Base-by-base conservation (phyloP, 2,888 invertebrate genomes). In the Ametastegia equiseti region DNA sequence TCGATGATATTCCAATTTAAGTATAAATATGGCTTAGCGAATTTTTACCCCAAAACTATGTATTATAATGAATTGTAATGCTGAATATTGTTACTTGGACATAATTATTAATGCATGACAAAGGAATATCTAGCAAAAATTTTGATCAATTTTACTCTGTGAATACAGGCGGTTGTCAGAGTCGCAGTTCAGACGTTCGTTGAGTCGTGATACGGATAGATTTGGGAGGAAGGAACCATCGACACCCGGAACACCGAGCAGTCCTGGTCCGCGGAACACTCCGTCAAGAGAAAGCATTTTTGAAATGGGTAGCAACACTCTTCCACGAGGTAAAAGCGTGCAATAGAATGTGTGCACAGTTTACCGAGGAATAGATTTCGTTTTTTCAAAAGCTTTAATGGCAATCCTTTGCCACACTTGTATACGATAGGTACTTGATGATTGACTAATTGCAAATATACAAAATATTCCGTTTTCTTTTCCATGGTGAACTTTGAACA, bases 321-420 rank as follows among this genome's bases (percentile, higher is more conserved):
- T 91, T 79, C 91, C 91, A 77, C 87, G 90, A 90, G 91, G 91
- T 91, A 88, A 91, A 91, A 86, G 84, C 86, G 85, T 85, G 84
- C 81, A 82, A 81, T 83, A 81, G 77, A 81, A 83, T 83, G 81
- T 77, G 82, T 83, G 73, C 83, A 84, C 86, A 85, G 84, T 86
- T 88, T 84, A 86, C 84, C 83, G 86, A 86, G 85, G 86, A 85
- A 85, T 81, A 83, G 78, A 82, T 67, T 84, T 81, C 30, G 50
- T 45, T 50, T 54, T 75, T 5, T n/a, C n/a, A n/a, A 27, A 67
- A 13, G 33, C 36, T 67, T 33, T 19, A n/a, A n/a, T 67, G 65
- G 36, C n/a, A 6, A 39, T 67, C 23, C 1, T 33, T 71, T 15
- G n/a, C 13, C 30, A 33, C 36, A 33, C 33, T n/a, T 30, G 36